Evolutionary conservation across 2,888 invertebrate species (phyloP).

Genomic region (Terebella lapidaria): DNA sequence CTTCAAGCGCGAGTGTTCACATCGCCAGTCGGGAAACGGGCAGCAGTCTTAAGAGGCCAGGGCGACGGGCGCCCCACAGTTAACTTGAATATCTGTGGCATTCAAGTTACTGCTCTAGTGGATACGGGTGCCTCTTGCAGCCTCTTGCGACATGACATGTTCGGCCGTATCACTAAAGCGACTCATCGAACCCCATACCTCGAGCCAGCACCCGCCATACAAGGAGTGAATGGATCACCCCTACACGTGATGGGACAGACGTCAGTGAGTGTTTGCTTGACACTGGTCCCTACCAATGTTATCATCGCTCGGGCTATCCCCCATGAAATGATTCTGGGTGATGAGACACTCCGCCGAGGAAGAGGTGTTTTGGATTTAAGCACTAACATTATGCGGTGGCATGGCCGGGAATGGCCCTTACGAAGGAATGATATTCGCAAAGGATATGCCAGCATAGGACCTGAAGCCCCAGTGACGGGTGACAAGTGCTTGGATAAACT

Average conservation of each 20-base stretch:
- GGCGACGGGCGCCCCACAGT: neutral
- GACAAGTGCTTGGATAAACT: neutral
- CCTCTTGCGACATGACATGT: neutral
- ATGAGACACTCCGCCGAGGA: neutral
- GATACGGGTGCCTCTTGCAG: neutral
- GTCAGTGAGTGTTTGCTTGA: neutral
- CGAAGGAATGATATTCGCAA: neutral
- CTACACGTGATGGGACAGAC: neutral
- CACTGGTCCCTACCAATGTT: neutral
- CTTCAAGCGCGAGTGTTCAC: neutral
- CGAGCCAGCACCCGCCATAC: neutral
- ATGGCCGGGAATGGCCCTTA: neutral
- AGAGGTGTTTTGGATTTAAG: neutral
- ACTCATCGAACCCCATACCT: neutral
- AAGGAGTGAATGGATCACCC: neutral
- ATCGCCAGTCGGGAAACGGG: neutral
- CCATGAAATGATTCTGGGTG: neutral
- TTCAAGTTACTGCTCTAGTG: neutral
- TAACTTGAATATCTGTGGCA: neutral
- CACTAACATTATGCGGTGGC: neutral
- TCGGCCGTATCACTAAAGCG: neutral
- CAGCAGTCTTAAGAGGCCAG: neutral
- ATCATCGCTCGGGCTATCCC: neutral
- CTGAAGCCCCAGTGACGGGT: neutral
- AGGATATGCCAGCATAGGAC: neutral